A percentile compares a stretch with the other conserved stretches of the same genome.
Evolutionary conservation across 2,113 vertebrate species (phyloP).

Genomic region (Perca schrenkii): DNA sequence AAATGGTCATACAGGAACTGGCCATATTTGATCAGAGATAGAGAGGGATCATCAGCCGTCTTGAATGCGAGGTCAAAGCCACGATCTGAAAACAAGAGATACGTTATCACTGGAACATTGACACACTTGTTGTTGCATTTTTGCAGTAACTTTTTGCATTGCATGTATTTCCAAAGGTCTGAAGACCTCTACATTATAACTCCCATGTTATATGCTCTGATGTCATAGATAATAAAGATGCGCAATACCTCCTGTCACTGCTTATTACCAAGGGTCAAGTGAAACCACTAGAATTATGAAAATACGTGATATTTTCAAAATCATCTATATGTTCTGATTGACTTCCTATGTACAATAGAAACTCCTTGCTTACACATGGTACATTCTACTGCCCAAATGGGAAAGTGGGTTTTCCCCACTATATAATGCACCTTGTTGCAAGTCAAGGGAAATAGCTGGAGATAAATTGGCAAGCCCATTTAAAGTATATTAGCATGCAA

Average conservation of each 20-base stretch:
- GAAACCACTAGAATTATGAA: background rate
- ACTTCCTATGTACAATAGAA: background rate
- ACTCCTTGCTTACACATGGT: background rate
- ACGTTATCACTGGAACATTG: background rate
- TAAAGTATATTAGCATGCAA: background rate
- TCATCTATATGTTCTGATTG: background rate
- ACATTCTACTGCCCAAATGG: background rate
- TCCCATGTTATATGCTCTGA: background rate
- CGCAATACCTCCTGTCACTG: background rate
- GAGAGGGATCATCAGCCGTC: conserved; percentile 92
- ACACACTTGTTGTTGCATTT: background rate
- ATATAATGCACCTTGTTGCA: background rate
- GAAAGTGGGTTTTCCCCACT: background rate
- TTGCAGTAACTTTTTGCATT: background rate
- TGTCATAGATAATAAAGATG: background rate
- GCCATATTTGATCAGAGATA: conserved; percentile 97
- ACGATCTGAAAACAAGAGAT: conserved; percentile 85
- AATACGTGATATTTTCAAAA: background rate
- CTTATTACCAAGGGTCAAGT: background rate
- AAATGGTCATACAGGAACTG: conserved; percentile 97
- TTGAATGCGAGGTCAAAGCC: conserved; percentile 95
- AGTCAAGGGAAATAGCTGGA: background rate
- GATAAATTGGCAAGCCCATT: background rate
- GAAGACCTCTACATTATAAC: background rate
- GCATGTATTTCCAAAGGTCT: background rate